Evolutionary conservation across 1,140 invertebrate species (phyloP).

Genomic region (Elymnias hypermnestra): DNA sequence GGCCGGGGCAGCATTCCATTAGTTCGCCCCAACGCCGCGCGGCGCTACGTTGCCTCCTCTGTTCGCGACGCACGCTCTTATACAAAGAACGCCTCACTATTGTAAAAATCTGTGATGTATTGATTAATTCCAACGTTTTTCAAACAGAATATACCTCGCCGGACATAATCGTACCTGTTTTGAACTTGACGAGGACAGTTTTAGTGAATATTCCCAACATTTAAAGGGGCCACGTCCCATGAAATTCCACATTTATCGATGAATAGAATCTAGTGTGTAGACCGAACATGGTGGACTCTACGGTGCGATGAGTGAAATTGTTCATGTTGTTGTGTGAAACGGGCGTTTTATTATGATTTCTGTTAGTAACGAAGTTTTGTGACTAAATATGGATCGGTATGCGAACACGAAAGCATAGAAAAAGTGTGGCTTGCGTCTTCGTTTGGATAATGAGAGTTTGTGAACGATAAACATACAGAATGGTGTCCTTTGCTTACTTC

Average conservation of each 20-base stretch:
- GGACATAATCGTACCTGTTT: constrained; percentile 25
- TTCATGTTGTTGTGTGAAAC: constrained; percentile 58
- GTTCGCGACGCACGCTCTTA: constrained; percentile 50
- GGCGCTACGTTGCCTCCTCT: constrained; percentile 38
- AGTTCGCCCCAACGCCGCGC: constrained; percentile 59
- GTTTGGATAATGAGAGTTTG: constrained; percentile 51
- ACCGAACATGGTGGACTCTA: constrained; percentile 63
- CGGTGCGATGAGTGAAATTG: constrained; percentile 49
- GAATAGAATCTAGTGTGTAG: constrained; percentile 69
- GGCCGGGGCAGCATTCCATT: constrained; percentile 60
- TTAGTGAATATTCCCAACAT: constrained; percentile 43
- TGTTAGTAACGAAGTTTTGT: constrained; percentile 33
- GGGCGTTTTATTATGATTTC: constrained; percentile 36
- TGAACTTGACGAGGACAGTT: constrained; percentile 24
- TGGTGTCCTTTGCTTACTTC: constrained; percentile 64
- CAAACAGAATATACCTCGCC: constrained; percentile 38
- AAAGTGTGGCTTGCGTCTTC: constrained; percentile 28
- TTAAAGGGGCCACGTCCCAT: constrained; percentile 63
- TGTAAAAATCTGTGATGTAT: constrained; percentile 76
- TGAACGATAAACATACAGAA: constrained; percentile 55
- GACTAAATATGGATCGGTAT: constrained; percentile 67
- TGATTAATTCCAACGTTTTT: constrained; percentile 71
- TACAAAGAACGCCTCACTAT: constrained; percentile 73
- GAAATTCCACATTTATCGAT: constrained; percentile 74
- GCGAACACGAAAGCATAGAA: constrained; percentile 32